Percentiles rank a stretch among this genome's conserved stretches.
Evolutionary conservation across 1,140 invertebrate genomes (phyloP).

Genomic region (Caenorhabditis latens): DNA sequence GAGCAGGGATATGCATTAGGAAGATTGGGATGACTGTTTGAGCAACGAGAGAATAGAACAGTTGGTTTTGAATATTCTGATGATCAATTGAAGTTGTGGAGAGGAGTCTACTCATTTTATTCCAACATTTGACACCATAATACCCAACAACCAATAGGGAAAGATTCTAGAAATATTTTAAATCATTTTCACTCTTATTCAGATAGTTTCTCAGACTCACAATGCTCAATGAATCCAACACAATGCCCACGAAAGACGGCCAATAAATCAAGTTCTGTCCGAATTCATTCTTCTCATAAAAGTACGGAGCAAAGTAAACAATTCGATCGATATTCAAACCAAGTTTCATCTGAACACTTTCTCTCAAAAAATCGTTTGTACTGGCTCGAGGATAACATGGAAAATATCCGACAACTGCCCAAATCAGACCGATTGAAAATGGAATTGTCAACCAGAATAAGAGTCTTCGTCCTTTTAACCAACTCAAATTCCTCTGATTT

Average conservation of each 20-base stretch:
- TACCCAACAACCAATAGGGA: neutral
- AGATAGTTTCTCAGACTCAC: neutral
- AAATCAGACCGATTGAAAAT: constrained; percentile 6
- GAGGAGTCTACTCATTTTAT: neutral
- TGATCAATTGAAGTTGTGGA: neutral
- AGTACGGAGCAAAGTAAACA: constrained; percentile 22
- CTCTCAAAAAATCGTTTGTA: neutral
- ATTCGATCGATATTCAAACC: neutral
- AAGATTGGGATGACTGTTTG: constrained; percentile 5
- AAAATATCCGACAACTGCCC: constrained; percentile 21
- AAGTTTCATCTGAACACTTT: neutral
- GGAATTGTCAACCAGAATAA: neutral
- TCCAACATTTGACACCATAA: neutral
- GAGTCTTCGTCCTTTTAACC: neutral
- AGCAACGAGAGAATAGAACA: constrained; percentile 16
- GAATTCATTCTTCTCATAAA: constrained; percentile 8
- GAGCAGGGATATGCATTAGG: constrained; percentile 23
- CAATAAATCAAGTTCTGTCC: neutral
- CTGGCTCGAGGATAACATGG: neutral
- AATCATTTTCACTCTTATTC: neutral
- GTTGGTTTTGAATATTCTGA: neutral
- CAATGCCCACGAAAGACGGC: constrained; percentile 1
- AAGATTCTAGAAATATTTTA: neutral
- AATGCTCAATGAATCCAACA: constrained; percentile 2
- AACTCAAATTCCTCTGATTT: neutral